Conservation (phyloP, 2,888 invertebrate species). For the Stenodera caucasica region DNA sequence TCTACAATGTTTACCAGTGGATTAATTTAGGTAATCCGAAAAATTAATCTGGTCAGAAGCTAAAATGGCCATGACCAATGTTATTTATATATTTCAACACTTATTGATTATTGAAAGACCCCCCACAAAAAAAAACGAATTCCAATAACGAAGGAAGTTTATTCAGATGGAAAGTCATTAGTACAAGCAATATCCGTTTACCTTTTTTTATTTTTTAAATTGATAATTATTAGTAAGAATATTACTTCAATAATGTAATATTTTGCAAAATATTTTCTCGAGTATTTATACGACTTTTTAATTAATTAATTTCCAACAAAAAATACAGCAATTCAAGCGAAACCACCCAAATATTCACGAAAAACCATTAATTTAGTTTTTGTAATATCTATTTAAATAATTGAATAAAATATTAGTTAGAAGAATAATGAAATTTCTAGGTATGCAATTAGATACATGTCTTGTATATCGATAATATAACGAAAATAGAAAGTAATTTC, state of each 20-base stretch:
- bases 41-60: not conserved
- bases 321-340: too few species aligned
- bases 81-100: not conserved
- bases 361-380: too few species aligned
- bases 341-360: too few species aligned
- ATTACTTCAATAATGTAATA: not conserved
- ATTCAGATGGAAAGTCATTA: too few species aligned
- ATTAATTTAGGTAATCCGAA: not conserved
- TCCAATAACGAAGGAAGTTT: not conserved
- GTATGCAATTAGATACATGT: not conserved
- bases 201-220: too few species aligned
- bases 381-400: too few species aligned
- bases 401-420: not conserved
- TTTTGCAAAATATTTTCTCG: not conserved
- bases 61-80: not conserved
- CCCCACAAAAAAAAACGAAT: too few species aligned
- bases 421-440: not conserved
- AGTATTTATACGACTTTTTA: too few species aligned
- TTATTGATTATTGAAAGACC: too few species aligned
- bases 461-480: not conserved
- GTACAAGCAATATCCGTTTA: not conserved
- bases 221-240: not conserved
- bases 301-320: too few species aligned
- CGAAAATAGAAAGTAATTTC: slow-evolving; percentile 4
- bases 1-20: not conserved